Evolutionary conservation across 2,888 invertebrate genomes (phyloP), one percentile per base, ranked within the genome.

Genomic region (Idaea straminata): DNA sequence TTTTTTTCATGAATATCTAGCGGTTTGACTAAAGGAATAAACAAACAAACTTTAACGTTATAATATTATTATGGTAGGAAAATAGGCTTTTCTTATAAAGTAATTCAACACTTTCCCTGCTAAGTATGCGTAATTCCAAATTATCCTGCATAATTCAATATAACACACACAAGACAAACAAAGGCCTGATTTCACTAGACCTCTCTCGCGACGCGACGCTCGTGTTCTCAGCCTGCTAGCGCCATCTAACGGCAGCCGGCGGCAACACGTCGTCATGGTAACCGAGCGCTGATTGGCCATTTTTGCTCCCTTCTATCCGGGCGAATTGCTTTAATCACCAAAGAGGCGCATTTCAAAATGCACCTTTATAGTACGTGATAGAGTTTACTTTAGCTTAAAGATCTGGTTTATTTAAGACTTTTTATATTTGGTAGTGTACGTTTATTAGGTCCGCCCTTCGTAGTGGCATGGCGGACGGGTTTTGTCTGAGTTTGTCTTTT

Each of bases 201-300:
- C 47, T 47, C 47, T 7, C 47, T 47, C 47, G 47, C 6, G 47
- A 25, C 25, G 25, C 25, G 25, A 25, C 25, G 25, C 25, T 47
- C 47, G 47, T 47, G 13, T 47, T 65, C 64, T 59, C 62, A 59
- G 64, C 62, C 65, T 47, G 67, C 66, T 69, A 61, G 69, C 87
- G 90, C 90, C 92, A 92, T 91, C 92, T 92, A 81, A 78, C 79
- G 74, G 70, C 63, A 67, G 67, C 70, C 71, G 63, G 75, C 69
- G 75, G 68, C 73, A 83, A 81, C 81, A 70, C 83, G 91, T 90
- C 78, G 84, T 83, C 81, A 89, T 89, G 83, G 88, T 82, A 86
- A 92, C 92, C 83, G 83, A 74, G 76, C 85, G 82, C 87, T 91
- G 87, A 91, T 91, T 91, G 90, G 91, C 91, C 87, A 87, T 89